These are phyloP conservation scores for Glaucopsyche alexis DNA, from an alignment of 2,888 invertebrate species.

Conservation along the genomic window DNA sequence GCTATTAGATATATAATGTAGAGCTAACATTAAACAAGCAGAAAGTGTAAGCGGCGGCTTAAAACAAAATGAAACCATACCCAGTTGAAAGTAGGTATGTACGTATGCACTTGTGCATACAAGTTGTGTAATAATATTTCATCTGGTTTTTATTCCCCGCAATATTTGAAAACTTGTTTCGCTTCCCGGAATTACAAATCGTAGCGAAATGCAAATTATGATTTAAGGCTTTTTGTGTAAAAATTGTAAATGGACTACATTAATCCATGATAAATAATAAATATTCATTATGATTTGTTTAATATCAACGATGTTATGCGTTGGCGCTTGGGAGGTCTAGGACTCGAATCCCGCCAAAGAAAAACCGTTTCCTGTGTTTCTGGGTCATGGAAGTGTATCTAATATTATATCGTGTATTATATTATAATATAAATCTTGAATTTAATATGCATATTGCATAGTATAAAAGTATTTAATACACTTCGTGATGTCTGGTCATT, in stretches of 20 bases:
- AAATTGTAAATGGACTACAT: background rate
- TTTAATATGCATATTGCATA: no score
- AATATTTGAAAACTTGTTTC: slow-evolving; percentile 13
- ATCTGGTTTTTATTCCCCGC: slow-evolving; percentile 19
- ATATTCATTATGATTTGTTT: no score
- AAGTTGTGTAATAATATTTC: slow-evolving; percentile 25
- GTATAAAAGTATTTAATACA: no score
- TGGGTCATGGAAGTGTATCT: no score
- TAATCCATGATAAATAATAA: background rate
- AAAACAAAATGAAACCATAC: slow-evolving; percentile 19
- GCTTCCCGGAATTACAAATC: background rate
- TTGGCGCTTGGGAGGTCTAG: no score
- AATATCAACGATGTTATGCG: no score
- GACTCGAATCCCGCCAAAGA: no score
- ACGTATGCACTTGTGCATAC: slow-evolving; percentile 5
- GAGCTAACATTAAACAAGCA: background rate
- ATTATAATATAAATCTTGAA: no score
- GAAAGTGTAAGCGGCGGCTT: slow-evolving; percentile 21
- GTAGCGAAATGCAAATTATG: background rate
- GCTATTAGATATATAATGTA: no score
- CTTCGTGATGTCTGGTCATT: no score
- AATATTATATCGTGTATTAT: no score
- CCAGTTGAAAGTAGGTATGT: background rate
- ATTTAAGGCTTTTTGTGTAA: background rate
- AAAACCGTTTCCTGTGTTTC: no score